Percentiles rank a stretch among this genome's conserved stretches.
Conservation (phyloP, 2,888 invertebrate species). For the Bimastos eiseni region DNA sequence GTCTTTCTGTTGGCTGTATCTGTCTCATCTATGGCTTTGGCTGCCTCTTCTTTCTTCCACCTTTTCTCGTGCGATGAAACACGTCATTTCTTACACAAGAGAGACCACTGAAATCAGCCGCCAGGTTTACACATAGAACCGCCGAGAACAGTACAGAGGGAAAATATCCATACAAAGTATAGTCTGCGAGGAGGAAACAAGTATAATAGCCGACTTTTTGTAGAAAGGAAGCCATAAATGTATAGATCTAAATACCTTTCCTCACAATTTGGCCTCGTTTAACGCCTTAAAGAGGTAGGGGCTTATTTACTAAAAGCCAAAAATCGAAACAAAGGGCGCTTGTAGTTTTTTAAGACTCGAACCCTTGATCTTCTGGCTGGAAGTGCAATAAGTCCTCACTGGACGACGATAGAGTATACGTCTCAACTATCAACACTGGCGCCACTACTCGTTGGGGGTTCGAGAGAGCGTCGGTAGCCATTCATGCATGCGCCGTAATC, state of each 20-base stretch:
- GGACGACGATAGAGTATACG: not conserved
- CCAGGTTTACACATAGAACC: too few relatives aligned
- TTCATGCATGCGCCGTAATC: not conserved
- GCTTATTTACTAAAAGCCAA: not conserved
- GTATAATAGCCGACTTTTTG: not conserved
- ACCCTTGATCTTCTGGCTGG: not conserved
- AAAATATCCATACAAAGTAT: too few relatives aligned
- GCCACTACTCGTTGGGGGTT: too few relatives aligned
- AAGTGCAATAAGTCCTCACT: not conserved
- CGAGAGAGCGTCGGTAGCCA: too few relatives aligned
- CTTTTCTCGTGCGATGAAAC: not conserved
- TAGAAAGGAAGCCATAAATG: too few relatives aligned
- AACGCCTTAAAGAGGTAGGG: not conserved
- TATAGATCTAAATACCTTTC: not conserved
- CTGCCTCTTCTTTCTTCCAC: not conserved
- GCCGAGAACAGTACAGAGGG: too few relatives aligned
- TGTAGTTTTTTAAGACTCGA: not conserved
- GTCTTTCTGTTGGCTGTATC: not conserved
- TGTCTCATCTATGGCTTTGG: not conserved
- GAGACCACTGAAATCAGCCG: not conserved
- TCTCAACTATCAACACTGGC: not conserved
- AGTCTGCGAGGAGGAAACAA: not conserved
- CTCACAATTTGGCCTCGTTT: not conserved
- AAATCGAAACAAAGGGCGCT: not conserved
- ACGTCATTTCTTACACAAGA: not conserved